Evolutionary conservation across 2,888 invertebrate genomes (phyloP), one percentile per base, ranked within the genome.

Genomic region (Cephus pygmeus): DNA sequence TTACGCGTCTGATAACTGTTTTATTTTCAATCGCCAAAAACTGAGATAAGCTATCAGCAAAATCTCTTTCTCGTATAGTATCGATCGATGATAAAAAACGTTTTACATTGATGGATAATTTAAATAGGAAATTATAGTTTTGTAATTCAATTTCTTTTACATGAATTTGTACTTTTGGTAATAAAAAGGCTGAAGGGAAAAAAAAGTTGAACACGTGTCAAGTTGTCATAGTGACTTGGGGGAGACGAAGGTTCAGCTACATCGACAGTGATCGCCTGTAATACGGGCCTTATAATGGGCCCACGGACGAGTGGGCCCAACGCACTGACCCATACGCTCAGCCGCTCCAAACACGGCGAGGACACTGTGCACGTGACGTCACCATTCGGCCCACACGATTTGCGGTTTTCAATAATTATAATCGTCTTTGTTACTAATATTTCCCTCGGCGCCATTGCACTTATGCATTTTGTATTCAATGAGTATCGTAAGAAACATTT

Each of bases 291-390:
- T 69, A 78, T 85, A 82, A 82, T 81, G 79, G 77, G 69, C 71
- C 78, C 31, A 79, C 75, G 77, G 79, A 80, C 77, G 83, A 83
- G 84, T 85, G 82, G 83, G 82, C 78, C 77, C 73, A 77, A 73
- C 31, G 73, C 56, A 74, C 76, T 83, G 82, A 84, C 80, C 83
- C 81, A 83, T 80, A 79, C 83, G 79, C 79, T 75, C 34, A 69
- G 73, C 78, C 82, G 79, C 80, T 80, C 84, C 84, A 84, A 85
- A 85, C 78, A 85, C 81, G 82, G 84, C 83, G 83, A 85, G 85
- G 83, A 83, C 81, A 84, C 75, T 78, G 73, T 79, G 78, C 74
- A 68, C 68, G 80, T 85, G 81, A 85, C 82, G 84, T 85, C 85
- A 85, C 75, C 73, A 36, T 73, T 69, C 78, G 69, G 33, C 81